Conservation (phyloP, 2,797 vertebrate genomes). For the Crenuchus spilurus region DNA sequence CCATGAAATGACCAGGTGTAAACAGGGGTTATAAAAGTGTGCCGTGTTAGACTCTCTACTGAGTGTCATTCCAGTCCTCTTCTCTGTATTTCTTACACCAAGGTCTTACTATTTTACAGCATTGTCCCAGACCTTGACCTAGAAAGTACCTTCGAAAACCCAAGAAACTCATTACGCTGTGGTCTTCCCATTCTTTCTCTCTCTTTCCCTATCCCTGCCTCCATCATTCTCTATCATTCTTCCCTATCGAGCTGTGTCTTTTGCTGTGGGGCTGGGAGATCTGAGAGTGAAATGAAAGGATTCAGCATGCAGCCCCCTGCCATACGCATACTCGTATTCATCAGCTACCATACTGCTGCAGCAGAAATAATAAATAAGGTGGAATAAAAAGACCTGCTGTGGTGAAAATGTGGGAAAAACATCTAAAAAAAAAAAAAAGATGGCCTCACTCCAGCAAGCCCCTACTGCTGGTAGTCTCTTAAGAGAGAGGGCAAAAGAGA, state of each 20-base stretch:
- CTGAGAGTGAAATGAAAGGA: conserved; percentile 71
- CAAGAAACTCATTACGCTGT: conserved; percentile 74
- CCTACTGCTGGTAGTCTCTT: conserved; percentile 2
- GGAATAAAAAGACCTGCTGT: conserved; percentile 65
- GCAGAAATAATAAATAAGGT: conserved; percentile 69
- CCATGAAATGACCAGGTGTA: too few species aligned
- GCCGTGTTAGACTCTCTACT: too few species aligned
- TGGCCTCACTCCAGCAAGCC: conserved; percentile 13
- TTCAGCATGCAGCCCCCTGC: conserved; percentile 25
- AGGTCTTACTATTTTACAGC: conserved; percentile 2
- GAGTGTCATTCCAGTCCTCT: not conserved
- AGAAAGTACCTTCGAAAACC: conserved; percentile 70
- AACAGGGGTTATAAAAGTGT: too few species aligned
- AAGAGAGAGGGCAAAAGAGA: conserved; percentile 12
- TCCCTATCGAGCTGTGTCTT: conserved; percentile 57
- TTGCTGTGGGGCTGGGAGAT: conserved; percentile 70
- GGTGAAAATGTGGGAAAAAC: conserved; percentile 58
- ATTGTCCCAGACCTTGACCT: conserved; percentile 73
- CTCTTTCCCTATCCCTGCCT: conserved; percentile 63
- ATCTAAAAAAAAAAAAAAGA: conserved; percentile 2
- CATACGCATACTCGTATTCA: conserved; percentile 62
- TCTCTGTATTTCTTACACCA: not conserved
- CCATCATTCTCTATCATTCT: conserved; percentile 52
- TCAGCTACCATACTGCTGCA: conserved; percentile 66
- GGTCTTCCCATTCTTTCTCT: conserved; percentile 67